Evolutionary conservation across 2,797 vertebrate genomes (phyloP).

Genomic region (Pantherophis alleghaniensis): DNA sequence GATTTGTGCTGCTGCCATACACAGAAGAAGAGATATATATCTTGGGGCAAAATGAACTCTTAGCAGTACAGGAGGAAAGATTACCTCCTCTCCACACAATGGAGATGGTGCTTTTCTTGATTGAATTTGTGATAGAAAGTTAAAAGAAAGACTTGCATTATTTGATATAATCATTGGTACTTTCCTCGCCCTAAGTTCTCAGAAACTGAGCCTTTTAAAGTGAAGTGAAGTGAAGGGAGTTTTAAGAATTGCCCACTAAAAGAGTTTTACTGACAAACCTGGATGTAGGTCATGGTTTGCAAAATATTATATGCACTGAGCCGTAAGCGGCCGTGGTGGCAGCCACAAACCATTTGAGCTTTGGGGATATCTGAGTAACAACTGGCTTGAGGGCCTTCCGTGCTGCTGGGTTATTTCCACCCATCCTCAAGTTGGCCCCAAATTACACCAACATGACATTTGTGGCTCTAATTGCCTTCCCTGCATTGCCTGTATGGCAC

Average conservation of each 20-base stretch:
- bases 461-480: not conserved
- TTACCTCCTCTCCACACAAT: not conserved
- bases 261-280: not conserved
- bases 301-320: not conserved
- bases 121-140: not conserved
- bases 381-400: not conserved
- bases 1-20: not conserved
- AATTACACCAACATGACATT: not conserved
- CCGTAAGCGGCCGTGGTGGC: no score
- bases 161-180: not conserved
- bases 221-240: not conserved
- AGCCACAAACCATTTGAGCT: not conserved
- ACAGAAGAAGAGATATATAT: not conserved
- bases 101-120: no score
- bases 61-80: not conserved
- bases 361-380: not conserved
- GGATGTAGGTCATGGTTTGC: constrained; percentile 12
- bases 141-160: not conserved
- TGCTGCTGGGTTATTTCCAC: not conserved
- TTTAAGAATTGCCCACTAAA: not conserved
- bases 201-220: not conserved
- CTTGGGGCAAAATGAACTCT: not conserved
- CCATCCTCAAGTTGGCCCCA: not conserved
- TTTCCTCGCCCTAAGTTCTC: not conserved
- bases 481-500: not conserved